Base-by-base conservation (phyloP, 2,888 invertebrate genomes). In the Cryptocephalus primarius region DNA sequence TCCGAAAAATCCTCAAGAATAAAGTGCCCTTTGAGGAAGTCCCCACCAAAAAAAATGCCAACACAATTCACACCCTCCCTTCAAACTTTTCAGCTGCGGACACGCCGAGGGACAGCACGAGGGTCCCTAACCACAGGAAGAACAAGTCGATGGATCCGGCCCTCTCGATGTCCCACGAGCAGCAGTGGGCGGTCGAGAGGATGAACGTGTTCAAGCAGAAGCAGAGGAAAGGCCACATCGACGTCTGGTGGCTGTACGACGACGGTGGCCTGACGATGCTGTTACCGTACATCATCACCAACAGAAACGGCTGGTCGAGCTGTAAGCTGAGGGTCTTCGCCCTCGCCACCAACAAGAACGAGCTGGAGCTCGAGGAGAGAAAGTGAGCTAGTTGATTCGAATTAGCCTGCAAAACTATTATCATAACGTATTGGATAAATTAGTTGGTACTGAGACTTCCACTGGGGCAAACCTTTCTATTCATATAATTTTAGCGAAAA, bases 161-260 rank as follows among this genome's bases (percentile, higher is more conserved):
- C 22, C 22, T 22, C 22, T 49, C 51, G 32, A 80, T 50, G 44
- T 51, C 53, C 14, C 49, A 53, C 32, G 54, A 56, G 9, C 50
- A 57, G 39, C 77, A 78, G 55, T 78, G 80, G 39, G 75, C 85
- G 43, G 71, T 88, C 8, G 76, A 82, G 46, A 81, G 79, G 44
- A 78, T 87, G 69, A 80, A 83, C 10, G 72, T 85, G 52, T 90
- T 91, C 68, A 82, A 84, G 52, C 78, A 76, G 52, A 89, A 88
- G 63, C 80, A 89, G 70, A 79, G 80, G 46, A 79, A 82, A 50
- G 91, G 92, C 9, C 83, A 81, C 0, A 83, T 94, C 39, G 94
- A 94, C 71, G 92, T 94, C 40, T 94, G 93, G 89, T 96, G 95
- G 95, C 72, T 95, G 58, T 95, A 93, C 68, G 95, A 95, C 67